Conservation (phyloP, 2,113 vertebrate species). For the Alligator sinensis region DNA sequence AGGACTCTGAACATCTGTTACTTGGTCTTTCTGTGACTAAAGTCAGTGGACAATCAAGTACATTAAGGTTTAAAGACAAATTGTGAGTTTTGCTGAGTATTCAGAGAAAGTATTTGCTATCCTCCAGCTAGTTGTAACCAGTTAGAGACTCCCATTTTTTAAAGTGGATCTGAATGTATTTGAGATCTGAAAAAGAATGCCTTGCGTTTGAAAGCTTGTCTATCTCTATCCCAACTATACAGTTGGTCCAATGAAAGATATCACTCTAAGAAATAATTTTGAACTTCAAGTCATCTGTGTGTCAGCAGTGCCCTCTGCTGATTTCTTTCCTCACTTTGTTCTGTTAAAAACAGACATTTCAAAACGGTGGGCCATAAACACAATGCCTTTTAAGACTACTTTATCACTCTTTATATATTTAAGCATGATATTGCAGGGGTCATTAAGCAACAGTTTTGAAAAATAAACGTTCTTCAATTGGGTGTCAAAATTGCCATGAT, state of each 20-base stretch:
- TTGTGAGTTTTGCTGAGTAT: accelerated
- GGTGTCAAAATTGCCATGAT: background rate
- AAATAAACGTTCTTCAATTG: background rate
- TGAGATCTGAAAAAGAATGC: background rate
- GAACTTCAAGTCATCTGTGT: background rate
- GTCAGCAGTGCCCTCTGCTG: conserved; percentile 62
- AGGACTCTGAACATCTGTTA: background rate
- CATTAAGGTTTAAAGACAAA: accelerated
- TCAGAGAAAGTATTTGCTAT: background rate
- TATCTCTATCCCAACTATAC: too few species aligned
- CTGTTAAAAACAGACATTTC: background rate
- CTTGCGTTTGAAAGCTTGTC: too few species aligned
- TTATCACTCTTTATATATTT: background rate
- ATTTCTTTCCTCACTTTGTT: background rate
- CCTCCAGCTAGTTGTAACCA: background rate
- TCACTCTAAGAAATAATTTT: accelerated
- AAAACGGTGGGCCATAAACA: background rate
- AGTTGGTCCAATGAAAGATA: background rate
- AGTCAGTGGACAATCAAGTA: background rate
- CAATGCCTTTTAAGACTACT: accelerated
- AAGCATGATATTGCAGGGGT: background rate
- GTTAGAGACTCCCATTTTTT: background rate
- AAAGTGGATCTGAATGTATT: background rate
- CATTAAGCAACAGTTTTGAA: background rate
- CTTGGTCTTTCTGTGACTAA: background rate